phyloP scores from a whole-genome alignment of 2,888 invertebrate species.

The Atethmia centrago region DNA sequence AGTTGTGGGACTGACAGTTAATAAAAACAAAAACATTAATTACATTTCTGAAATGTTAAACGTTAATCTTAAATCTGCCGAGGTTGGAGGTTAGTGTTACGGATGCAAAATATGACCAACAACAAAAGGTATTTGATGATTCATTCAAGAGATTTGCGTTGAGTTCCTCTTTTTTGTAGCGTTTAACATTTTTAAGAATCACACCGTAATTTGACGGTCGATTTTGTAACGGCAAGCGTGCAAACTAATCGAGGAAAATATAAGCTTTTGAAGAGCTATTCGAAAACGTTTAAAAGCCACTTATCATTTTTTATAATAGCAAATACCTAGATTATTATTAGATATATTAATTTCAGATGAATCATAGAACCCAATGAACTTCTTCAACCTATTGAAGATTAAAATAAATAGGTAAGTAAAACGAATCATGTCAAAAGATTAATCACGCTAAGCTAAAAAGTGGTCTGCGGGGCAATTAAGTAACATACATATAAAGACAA shows the following conservation, averaged over 20 bases:
- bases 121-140: slow-evolving; percentile 54
- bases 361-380: background rate
- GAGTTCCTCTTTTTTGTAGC: slow-evolving; percentile 22
- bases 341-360: background rate
- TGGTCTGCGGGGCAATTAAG: background rate
- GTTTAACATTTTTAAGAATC: slow-evolving; percentile 39
- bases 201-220: slow-evolving; percentile 17
- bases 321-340: slow-evolving; percentile 16
- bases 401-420: background rate
- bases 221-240: slow-evolving; percentile 22
- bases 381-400: background rate
- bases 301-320: slow-evolving; percentile 10
- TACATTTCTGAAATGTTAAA: background rate
- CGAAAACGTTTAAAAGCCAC: slow-evolving; percentile 18
- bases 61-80: slow-evolving; percentile 10
- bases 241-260: slow-evolving; percentile 29
- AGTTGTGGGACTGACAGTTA: too few relatives aligned
- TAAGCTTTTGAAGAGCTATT: slow-evolving; percentile 5
- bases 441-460: background rate
- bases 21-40: background rate
- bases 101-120: slow-evolving; percentile 43
- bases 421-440: background rate
- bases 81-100: slow-evolving; percentile 56
- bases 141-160: slow-evolving; percentile 39
- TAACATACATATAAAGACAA: too few relatives aligned